These are phyloP conservation scores for Erythrocercus mccallii DNA, from an alignment of 2,113 vertebrate species.

Conservation along the genomic window DNA sequence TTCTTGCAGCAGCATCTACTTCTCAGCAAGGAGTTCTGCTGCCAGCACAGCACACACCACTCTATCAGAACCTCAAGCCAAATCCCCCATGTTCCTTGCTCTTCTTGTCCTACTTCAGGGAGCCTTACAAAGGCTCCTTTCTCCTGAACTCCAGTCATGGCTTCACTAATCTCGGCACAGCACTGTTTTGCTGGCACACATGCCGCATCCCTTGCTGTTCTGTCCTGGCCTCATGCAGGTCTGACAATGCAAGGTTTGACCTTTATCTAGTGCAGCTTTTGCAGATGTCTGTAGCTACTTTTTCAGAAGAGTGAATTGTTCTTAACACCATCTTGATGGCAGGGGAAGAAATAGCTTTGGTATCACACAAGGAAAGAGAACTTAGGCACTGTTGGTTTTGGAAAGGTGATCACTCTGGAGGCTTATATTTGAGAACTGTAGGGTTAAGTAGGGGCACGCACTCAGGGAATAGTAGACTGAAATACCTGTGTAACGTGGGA, in stretches of 20 bases:
- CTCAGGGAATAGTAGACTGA: not conserved
- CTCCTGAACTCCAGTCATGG: not conserved
- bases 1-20: not conserved
- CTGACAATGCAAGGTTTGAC: not conserved
- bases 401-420: not conserved
- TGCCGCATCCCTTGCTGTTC: not conserved
- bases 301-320: not conserved
- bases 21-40: not conserved
- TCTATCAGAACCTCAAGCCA: not conserved
- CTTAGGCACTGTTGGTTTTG: not conserved
- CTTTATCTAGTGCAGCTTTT: not conserved
- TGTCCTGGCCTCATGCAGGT: not conserved
- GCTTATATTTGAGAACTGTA: not conserved
- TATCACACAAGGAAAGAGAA: not conserved
- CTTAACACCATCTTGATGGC: not conserved
- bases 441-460: not conserved
- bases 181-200: not conserved
- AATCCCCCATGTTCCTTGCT: not conserved
- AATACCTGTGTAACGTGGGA: not conserved
- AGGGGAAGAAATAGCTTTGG: not conserved
- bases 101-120: constrained; percentile 11
- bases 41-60: not conserved
- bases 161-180: not conserved
- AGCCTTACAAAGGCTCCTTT: not conserved
- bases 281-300: not conserved